A percentile compares a stretch with the other conserved stretches of the same genome.
phyloP scores from a whole-genome alignment of 2,888 invertebrate species.

The Drosophila tripunctata region DNA sequence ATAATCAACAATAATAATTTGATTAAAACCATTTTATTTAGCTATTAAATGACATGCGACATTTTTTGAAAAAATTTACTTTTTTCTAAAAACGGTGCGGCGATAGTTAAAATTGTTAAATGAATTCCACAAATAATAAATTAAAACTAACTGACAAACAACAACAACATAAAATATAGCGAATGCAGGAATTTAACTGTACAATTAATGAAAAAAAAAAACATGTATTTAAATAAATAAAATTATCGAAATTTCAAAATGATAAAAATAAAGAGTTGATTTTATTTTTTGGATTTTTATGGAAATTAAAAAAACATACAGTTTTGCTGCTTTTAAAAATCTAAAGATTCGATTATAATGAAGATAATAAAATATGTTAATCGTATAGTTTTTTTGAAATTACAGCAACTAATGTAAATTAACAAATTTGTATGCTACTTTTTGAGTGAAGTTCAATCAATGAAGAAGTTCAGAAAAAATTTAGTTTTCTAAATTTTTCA shows the following conservation, averaged over 20 bases:
- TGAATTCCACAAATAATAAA: slow-evolving; percentile 56
- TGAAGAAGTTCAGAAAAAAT: too few species aligned
- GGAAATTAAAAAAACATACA: neutral
- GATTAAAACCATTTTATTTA: slow-evolving; percentile 29
- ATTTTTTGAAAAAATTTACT: slow-evolving; percentile 46
- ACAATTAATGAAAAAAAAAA: slow-evolving; percentile 68
- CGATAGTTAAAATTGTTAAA: slow-evolving; percentile 78
- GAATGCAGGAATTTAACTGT: slow-evolving; percentile 78
- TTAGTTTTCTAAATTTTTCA: too few species aligned
- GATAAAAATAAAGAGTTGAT: slow-evolving; percentile 21
- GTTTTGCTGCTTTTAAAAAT: neutral
- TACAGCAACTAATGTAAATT: too few species aligned
- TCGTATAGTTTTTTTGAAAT: too few species aligned
- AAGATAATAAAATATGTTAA: neutral
- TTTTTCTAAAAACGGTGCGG: slow-evolving; percentile 54
- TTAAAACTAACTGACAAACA: slow-evolving; percentile 22
- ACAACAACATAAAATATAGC: slow-evolving; percentile 61
- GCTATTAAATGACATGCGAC: slow-evolving; percentile 55
- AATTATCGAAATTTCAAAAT: slow-evolving; percentile 61
- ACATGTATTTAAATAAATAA: slow-evolving; percentile 77
- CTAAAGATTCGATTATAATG: neutral
- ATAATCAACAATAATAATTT: slow-evolving; percentile 39
- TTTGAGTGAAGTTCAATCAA: too few species aligned
- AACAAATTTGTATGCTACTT: too few species aligned
- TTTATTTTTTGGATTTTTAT: neutral